Conservation (phyloP, 2,888 invertebrate species). For the Watsonalla cultraria region DNA sequence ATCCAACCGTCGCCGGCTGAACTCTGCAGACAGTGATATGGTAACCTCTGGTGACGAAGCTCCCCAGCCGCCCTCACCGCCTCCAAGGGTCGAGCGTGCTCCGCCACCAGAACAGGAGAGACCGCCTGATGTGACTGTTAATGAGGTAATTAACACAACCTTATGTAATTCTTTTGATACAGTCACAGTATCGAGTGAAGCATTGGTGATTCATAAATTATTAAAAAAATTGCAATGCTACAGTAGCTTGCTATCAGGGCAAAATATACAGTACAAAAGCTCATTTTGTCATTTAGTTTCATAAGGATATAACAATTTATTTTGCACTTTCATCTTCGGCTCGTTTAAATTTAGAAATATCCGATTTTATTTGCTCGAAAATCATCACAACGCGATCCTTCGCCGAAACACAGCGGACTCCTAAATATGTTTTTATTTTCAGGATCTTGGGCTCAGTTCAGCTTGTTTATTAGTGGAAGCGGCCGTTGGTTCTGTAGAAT, state of each 20-base stretch:
- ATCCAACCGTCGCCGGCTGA: slow-evolving; percentile 81
- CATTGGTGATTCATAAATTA: too few species aligned
- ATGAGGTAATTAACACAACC: slow-evolving; percentile 25
- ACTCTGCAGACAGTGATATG: slow-evolving; percentile 87
- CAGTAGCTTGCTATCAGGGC: too few species aligned
- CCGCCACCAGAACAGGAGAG: not conserved
- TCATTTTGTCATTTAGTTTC: too few species aligned
- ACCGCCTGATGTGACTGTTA: slow-evolving; percentile 10
- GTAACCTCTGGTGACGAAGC: slow-evolving; percentile 87
- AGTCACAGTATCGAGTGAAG: too few species aligned
- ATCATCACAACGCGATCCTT: too few species aligned
- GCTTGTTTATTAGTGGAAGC: slow-evolving; percentile 90
- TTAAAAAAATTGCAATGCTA: too few species aligned
- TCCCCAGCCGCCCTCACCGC: slow-evolving; percentile 70
- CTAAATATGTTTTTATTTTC: slow-evolving; percentile 21
- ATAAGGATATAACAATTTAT: too few species aligned
- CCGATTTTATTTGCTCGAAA: too few species aligned
- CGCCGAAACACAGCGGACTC: not conserved
- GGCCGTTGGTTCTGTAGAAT: slow-evolving; percentile 89
- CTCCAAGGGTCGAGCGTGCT: slow-evolving; percentile 29
- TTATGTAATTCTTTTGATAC: too few species aligned
- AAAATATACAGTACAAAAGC: too few species aligned
- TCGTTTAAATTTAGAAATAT: too few species aligned
- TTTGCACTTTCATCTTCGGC: too few species aligned
- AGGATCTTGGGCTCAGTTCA: slow-evolving; percentile 82